These are phyloP conservation scores for Entomyzon cyanotis DNA, from an alignment of 2,113 vertebrate species.

Conservation along the genomic window DNA sequence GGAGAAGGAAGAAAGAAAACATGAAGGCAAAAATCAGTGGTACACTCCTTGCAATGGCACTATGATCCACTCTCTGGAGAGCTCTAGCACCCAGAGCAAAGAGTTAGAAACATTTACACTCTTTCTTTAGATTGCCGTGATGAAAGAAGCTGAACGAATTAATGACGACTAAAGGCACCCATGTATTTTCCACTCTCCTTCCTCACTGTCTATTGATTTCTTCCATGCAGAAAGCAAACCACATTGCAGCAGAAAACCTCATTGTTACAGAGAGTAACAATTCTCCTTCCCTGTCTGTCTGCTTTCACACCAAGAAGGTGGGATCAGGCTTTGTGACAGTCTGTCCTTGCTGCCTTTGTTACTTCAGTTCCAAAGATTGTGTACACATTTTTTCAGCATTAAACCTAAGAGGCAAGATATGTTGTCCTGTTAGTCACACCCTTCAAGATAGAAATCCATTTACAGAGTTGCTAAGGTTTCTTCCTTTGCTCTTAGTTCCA, in stretches of 20 bases:
- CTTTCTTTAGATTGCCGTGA: neutral
- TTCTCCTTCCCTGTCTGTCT: neutral
- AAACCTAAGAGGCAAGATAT: neutral
- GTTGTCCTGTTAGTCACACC: neutral
- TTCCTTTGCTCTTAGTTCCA: neutral
- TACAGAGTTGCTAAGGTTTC: neutral
- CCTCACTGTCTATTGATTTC: neutral
- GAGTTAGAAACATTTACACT: neutral
- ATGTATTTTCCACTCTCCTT: neutral
- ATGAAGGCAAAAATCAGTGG: neutral
- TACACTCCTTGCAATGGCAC: neutral
- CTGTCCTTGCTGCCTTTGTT: neutral
- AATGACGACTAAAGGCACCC: neutral
- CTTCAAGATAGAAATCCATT: neutral
- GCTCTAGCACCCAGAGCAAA: neutral
- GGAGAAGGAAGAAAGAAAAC: neutral
- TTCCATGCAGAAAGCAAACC: neutral
- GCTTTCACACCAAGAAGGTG: neutral
- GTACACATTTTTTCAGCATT: neutral
- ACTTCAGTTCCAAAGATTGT: neutral
- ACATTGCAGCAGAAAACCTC: neutral
- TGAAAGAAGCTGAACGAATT: neutral
- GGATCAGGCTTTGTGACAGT: neutral
- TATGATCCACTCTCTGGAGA: neutral
- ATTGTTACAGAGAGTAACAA: neutral